Evolutionary conservation across 1,140 invertebrate genomes (phyloP), one percentile per base, ranked within the genome.

Genomic region (Nixonia krombeini): DNA sequence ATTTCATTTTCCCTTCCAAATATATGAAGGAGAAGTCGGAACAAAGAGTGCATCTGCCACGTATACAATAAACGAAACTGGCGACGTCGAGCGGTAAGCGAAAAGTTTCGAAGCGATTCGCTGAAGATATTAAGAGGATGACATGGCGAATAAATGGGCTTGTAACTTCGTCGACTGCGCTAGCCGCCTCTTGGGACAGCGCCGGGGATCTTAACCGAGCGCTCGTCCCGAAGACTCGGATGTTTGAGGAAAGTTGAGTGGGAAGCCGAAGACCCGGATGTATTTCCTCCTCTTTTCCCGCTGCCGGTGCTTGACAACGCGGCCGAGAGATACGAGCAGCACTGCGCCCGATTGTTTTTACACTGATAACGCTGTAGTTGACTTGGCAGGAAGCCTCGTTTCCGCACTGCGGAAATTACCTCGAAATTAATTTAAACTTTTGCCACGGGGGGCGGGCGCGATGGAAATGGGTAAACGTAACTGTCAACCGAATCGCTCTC

Each of bases 371-470:
- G n/a, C n/a, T 15, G 25, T 35, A n/a, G 46, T 26, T 17, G 28
- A 31, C n/a, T 13, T 33, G 52, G 37, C 42, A 52, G 15, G 15
- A 29, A 23, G 51, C 28, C 37, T 28, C 26, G 18, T 46, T n/a
- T n/a, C n/a, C 15, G 45, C 6, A 1, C 21, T 44, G 9, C 65
- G 69, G 69, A 72, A 72, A 72, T 72, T 72, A 69, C 62, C 65
- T 50, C 38, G 49, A 69, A 72, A 69, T 72, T 72, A 72, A 72
- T 72, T 72, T 72, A 72, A 72, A 72, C 59, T 72, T 72, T 64
- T 53, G 41, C n/a, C n/a, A n/a, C n/a, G n/a, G n/a, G n/a, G n/a
- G n/a, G n/a, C n/a, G n/a, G n/a, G n/a, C n/a, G n/a, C n/a, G n/a
- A n/a, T n/a, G n/a, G n/a, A n/a, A n/a, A n/a, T n/a, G n/a, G n/a